A percentile compares a stretch with the other conserved stretches of the same genome.
phyloP scores from a whole-genome alignment of 2,888 invertebrate species.

The Alitta virens region DNA sequence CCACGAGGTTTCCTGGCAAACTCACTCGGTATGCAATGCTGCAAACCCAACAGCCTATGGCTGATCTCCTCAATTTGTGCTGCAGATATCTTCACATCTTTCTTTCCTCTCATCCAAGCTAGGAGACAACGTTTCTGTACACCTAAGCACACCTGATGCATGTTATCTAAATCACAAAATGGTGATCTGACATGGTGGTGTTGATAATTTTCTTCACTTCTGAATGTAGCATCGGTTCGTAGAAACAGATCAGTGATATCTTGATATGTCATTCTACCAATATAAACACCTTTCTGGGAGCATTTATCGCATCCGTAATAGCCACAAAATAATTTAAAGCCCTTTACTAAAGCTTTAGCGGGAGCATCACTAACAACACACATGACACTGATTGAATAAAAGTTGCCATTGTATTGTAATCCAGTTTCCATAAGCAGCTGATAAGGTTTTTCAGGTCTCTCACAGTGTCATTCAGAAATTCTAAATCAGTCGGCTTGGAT shows the following conservation, averaged over 20 bases:
- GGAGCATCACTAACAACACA: constrained; percentile 28
- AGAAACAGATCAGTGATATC: neutral
- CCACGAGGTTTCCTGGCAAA: constrained; percentile 33
- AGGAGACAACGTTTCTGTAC: constrained; percentile 31
- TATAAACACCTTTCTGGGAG: constrained; percentile 11
- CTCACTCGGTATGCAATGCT: constrained; percentile 27
- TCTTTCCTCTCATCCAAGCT: constrained; percentile 31
- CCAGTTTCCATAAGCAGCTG: too few species aligned
- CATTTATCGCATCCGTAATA: constrained; percentile 25
- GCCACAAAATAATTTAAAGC: constrained; percentile 17
- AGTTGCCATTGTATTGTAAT: too few species aligned
- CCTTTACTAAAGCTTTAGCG: constrained; percentile 22
- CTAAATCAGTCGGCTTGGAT: neutral
- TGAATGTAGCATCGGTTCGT: neutral
- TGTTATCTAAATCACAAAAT: constrained; percentile 34
- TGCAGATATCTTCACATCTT: constrained; percentile 11
- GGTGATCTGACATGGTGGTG: neutral
- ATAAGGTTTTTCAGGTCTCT: neutral
- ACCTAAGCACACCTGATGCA: constrained; percentile 46
- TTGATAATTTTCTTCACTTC: neutral
- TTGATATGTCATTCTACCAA: neutral
- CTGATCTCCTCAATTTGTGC: constrained; percentile 10
- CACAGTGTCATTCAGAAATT: neutral
- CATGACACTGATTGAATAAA: too few species aligned
- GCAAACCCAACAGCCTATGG: constrained; percentile 12